Base-by-base conservation (phyloP, 1,140 invertebrate species). In the Megalopta genalis region DNA sequence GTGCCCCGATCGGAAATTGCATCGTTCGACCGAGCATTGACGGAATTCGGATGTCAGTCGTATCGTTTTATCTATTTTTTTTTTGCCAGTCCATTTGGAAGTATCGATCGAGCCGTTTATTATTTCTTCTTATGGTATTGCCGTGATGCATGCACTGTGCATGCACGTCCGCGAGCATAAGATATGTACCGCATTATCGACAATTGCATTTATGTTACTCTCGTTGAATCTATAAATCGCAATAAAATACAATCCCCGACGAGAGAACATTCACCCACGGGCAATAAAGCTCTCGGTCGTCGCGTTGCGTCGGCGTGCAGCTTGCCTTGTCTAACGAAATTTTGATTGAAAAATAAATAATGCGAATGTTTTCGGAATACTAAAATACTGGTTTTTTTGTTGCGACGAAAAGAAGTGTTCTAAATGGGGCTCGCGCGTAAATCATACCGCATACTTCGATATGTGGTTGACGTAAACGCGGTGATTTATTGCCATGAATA, bases 31-130 rank as follows among this genome's bases (percentile, higher is more conserved):
- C 23, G 54, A 46, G 27, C 25, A 46, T 21, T n/a, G 21, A 57
- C 32, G 12, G 64, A 66, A 66, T 46, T 66, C 64, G 21, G 16
- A 6, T 14, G 60, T 27, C 60, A 37, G 37, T 21, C 18, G 37
- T 16, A 32, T 16, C 12, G 42, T 46, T 52, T 52, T 18, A 16
- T 57, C n/a, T n/a, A n/a, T 57, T 57, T n/a, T 57, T 21, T n/a
- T 21, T n/a, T 21, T 18, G 6, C 21, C 18, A 10, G n/a, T 49
- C 37, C 21, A 4, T 4, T n/a, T 12, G 23, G 3, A 54, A 69
- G 69, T 32, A 14, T 65, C 63, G 64, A 80, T 74, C 63, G 49
- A 57, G n/a, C 54, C 52, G 57, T 52, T n/a, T n/a, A 62, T 52
- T 27, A 23, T 46, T 65, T 16, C 63, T 69, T 82, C 65, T 73